Percentiles rank a stretch among this genome's conserved stretches.
Evolutionary conservation across 2,797 vertebrate species (phyloP).

Genomic region (Eupleurogrammus muticus): DNA sequence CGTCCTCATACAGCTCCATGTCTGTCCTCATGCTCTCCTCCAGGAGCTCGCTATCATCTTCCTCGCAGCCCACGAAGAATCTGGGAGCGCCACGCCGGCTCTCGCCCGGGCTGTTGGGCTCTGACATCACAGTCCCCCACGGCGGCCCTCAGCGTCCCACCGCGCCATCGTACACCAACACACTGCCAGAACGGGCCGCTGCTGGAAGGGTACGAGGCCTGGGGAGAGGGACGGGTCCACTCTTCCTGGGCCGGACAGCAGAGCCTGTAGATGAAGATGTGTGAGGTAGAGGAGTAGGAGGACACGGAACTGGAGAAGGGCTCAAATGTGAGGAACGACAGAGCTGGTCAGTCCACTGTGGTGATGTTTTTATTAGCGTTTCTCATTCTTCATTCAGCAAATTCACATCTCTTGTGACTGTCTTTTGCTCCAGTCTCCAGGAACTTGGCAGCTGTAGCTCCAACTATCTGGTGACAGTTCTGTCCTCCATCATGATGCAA

Average conservation of each 20-base stretch:
- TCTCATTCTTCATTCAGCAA: slow-evolving; percentile 49
- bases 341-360: not conserved
- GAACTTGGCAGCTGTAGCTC: slow-evolving; percentile 10
- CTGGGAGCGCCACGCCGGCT: slow-evolving; percentile 90
- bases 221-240: slow-evolving; percentile 43
- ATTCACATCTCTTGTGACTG: slow-evolving; percentile 25
- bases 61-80: slow-evolving; percentile 98
- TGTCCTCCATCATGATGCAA: slow-evolving; percentile 38
- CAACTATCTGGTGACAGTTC: slow-evolving; percentile 23
- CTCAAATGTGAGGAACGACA: slow-evolving; percentile 2
- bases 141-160: slow-evolving; percentile 87
- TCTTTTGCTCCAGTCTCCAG: not conserved
- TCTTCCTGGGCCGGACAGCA: slow-evolving; percentile 31
- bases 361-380: not conserved
- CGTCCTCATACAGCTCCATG: slow-evolving; percentile 94
- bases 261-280: slow-evolving; percentile 1
- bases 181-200: slow-evolving; percentile 64
- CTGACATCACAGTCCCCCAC: slow-evolving; percentile 94
- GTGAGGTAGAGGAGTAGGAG: slow-evolving; percentile 2
- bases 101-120: slow-evolving; percentile 91
- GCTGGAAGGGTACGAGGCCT: slow-evolving; percentile 61
- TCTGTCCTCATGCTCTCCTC: slow-evolving; percentile 90
- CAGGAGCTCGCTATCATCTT: slow-evolving; percentile 93
- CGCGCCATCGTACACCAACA: slow-evolving; percentile 85
- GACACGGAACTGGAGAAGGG: not conserved